A percentile compares a stretch with the other conserved stretches of the same genome.
These are phyloP conservation scores for Brachyalestes nurse DNA, from an alignment of 2,797 vertebrate genomes.

Conservation along the genomic window DNA sequence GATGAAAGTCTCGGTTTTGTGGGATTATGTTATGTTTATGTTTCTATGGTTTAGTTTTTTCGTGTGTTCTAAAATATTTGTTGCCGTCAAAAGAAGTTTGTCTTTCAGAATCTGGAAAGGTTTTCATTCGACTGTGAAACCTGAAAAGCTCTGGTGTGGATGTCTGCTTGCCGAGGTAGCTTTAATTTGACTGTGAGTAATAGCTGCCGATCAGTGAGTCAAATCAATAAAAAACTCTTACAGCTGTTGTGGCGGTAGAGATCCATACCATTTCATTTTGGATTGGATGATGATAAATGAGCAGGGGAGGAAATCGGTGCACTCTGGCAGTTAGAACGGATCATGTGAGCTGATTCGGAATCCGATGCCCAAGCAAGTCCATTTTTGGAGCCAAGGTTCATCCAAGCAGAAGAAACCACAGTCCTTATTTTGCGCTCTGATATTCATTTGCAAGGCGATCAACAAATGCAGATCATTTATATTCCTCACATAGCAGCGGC, in stretches of 20 bases:
- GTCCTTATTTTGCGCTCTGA: constrained; percentile 22
- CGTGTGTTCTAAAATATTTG: background rate
- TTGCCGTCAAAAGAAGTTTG: background rate
- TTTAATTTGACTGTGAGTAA: constrained; percentile 75
- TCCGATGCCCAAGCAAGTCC: background rate
- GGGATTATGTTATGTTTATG: background rate
- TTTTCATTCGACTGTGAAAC: background rate
- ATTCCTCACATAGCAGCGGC: constrained; percentile 12
- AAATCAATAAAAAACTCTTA: constrained; percentile 68
- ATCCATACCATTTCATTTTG: constrained; percentile 70
- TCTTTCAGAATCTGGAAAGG: background rate
- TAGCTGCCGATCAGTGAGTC: constrained; percentile 62
- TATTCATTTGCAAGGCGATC: constrained; percentile 19
- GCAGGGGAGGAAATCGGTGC: constrained; percentile 58
- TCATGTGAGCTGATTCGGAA: constrained; percentile 18
- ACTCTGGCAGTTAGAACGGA: constrained; percentile 62
- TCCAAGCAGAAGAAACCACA: constrained; percentile 11
- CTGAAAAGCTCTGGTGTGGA: background rate
- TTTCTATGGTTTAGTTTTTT: background rate
- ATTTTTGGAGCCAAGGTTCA: background rate
- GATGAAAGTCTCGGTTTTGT: background rate
- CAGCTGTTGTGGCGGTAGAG: constrained; percentile 69
- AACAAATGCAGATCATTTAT: constrained; percentile 7
- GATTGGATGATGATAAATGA: constrained; percentile 75
- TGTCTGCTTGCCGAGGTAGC: background rate